Conservation (phyloP, 2,113 vertebrate species). For the Alexandromys fortis region DNA sequence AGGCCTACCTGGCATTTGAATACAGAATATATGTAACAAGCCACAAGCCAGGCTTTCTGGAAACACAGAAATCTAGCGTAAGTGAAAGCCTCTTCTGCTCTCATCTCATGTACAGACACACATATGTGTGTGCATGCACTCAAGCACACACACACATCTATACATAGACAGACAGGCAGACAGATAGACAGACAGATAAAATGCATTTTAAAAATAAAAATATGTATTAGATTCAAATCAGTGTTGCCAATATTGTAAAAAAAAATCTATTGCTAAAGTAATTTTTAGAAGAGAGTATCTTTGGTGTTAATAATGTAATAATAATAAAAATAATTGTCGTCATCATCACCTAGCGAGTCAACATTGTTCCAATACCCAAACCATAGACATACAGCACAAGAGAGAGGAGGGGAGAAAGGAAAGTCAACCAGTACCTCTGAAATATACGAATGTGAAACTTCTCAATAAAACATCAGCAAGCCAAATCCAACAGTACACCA, state of each 20-base stretch:
- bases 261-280: background rate
- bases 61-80: background rate
- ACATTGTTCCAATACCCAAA: background rate
- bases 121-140: background rate
- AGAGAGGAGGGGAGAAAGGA: background rate
- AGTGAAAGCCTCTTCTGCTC: background rate
- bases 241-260: background rate
- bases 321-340: background rate
- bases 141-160: background rate
- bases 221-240: background rate
- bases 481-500: background rate
- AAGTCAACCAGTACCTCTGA: background rate
- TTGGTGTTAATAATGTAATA: background rate
- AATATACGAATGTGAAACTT: background rate
- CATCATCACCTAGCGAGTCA: background rate
- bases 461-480: background rate
- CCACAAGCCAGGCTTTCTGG: background rate
- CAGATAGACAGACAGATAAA: background rate
- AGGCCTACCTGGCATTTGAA: background rate
- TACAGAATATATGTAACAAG: background rate
- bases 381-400: background rate
- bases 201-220: background rate
- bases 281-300: conserved; percentile 6
- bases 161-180: background rate
- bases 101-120: background rate